Evolutionary conservation across 1,140 invertebrate species (phyloP).

Genomic region (Apis mellifera): DNA sequence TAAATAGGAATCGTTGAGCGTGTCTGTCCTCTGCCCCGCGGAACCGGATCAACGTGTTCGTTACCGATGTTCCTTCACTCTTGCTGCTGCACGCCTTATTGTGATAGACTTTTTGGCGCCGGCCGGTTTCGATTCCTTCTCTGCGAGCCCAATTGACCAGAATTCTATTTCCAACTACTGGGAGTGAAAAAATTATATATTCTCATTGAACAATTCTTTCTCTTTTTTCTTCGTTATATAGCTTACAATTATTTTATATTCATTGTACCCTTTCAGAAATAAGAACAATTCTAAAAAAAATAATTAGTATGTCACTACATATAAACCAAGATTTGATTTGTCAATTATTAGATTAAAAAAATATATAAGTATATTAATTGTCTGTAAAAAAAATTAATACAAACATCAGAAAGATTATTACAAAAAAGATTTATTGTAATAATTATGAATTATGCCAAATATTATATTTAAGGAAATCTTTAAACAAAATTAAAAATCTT

Average conservation of each 20-base stretch:
- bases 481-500: not conserved
- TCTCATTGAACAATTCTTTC: too few relatives aligned
- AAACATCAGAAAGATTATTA: too few relatives aligned
- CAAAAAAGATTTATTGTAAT: not conserved
- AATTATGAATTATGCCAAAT: not conserved
- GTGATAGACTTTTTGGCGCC: slow-evolving; percentile 44
- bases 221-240: not conserved
- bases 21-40: not conserved
- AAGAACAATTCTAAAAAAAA: too few relatives aligned
- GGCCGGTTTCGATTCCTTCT: not conserved
- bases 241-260: too few relatives aligned
- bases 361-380: too few relatives aligned
- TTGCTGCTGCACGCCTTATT: not conserved
- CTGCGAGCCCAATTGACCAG: not conserved
- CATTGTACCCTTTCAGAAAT: too few relatives aligned
- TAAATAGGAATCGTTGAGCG: slow-evolving; percentile 28
- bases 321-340: too few relatives aligned
- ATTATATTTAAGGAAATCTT: not conserved
- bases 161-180: slow-evolving; percentile 27
- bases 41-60: slow-evolving; percentile 25
- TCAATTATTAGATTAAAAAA: too few relatives aligned
- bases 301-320: too few relatives aligned
- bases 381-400: too few relatives aligned
- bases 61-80: not conserved
- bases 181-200: not conserved